These are phyloP conservation scores for Rotaria macrura DNA, from an alignment of 2,888 invertebrate species.

Conservation along the genomic window DNA sequence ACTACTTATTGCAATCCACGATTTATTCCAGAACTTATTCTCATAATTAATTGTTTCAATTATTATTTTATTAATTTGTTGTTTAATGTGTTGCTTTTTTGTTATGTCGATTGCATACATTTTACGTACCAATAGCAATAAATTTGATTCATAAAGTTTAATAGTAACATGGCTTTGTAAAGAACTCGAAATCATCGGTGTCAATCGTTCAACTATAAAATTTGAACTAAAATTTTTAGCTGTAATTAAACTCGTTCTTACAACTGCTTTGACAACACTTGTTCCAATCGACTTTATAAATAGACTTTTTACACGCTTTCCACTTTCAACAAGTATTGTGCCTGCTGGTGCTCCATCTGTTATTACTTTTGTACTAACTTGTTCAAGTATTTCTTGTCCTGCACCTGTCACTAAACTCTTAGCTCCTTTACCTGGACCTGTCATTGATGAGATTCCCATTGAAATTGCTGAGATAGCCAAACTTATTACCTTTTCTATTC, in stretches of 20 bases:
- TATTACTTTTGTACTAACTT: not conserved
- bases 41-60: too few species aligned
- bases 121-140: not conserved
- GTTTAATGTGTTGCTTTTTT: too few species aligned
- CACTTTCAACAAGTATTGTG: not conserved
- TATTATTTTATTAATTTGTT: too few species aligned
- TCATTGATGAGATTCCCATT: not conserved
- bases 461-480: conserved; percentile 28
- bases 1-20: too few species aligned
- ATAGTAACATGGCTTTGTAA: too few species aligned
- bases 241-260: not conserved
- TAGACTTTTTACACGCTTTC: not conserved
- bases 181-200: too few species aligned
- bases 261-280: not conserved
- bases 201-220: too few species aligned
- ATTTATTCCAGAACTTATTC: too few species aligned
- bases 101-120: too few species aligned
- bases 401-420: not conserved
- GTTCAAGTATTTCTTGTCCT: not conserved
- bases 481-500: conserved; percentile 31
- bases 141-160: not conserved
- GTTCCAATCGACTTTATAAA: not conserved
- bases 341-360: not conserved
- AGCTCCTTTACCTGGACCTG: conserved; percentile 17
- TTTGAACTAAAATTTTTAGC: not conserved